Percentiles rank a stretch among this genome's conserved stretches.
Evolutionary conservation across 2,113 vertebrate genomes (phyloP).

Genomic region (Prietella phreatophila): DNA sequence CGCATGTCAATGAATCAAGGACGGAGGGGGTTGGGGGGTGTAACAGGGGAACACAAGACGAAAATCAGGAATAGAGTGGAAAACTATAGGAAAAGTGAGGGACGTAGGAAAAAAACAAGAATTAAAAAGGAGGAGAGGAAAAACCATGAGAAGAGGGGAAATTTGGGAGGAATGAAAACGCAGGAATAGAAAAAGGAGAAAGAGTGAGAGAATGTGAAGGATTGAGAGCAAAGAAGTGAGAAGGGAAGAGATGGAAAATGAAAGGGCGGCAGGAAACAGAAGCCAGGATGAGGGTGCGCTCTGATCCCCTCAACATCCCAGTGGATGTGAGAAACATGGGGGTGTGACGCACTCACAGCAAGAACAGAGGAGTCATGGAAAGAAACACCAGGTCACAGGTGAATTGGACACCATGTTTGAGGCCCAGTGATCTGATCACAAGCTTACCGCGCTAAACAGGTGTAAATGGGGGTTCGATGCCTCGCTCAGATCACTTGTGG

Average conservation of each 20-base stretch:
- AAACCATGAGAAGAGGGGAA: neutral
- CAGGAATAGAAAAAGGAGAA: neutral
- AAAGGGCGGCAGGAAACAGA: neutral
- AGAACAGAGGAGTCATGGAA: slow-evolving; percentile 2
- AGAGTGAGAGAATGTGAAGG: neutral
- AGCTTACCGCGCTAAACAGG: neutral
- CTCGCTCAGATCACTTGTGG: neutral
- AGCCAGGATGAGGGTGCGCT: neutral
- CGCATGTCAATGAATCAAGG: neutral
- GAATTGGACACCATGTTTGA: neutral
- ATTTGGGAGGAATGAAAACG: neutral
- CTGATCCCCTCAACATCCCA: neutral
- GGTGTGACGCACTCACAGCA: neutral
- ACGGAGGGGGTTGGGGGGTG: neutral
- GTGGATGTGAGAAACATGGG: slow-evolving; percentile 1
- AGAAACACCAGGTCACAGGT: neutral
- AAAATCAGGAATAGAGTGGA: neutral
- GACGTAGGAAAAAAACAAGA: too few relatives aligned
- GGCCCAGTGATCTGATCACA: neutral
- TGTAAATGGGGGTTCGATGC: neutral
- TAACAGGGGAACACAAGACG: neutral
- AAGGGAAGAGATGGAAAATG: neutral
- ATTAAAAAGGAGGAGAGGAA: neutral
- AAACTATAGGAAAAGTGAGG: too few relatives aligned
- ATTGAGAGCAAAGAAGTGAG: neutral